Base-by-base conservation (phyloP, 2,888 invertebrate species). In the Heliothis peltigera region DNA sequence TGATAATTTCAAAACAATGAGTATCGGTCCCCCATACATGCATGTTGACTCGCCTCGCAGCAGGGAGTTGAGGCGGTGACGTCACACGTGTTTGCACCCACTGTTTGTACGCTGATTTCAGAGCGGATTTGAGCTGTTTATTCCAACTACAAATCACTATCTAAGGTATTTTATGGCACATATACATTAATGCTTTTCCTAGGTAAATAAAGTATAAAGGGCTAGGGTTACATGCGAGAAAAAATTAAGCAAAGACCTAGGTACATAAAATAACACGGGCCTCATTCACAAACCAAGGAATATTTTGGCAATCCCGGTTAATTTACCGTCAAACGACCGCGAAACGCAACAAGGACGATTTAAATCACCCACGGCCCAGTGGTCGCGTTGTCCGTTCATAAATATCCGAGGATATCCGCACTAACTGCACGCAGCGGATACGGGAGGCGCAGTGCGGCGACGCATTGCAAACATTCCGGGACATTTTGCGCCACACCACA, bases 361-460 rank as follows among this genome's bases (percentile, higher is more conserved):
- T 77, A 82, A 82, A 79, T 80, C 82, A 75, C 66, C 71, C 56
- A 68, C 72, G 63, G 75, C 58, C 70, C 74, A 82, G 66, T 77
- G 84, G 82, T 65, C 59, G 51, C 73, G 64, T 42, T 58, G 64
- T 60, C 69, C 77, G 69, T 48, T 55, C 77, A 80, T 76, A 81
- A 84, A 84, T 83, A 82, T 82, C 75, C 74, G 62, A 63, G 39
- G 56, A 54, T 70, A 68, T 73, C 75, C 73, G 80, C 80, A 75
- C 75, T 75, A 71, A 67, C 76, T 73, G 65, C 64, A 77, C 75
- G 68, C 75, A 77, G 68, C 55, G 72, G 65, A 72, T 57, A 71
- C 69, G 61, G 56, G 49, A 71, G 59, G 72, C 86, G 85, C 89
- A 87, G 74, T 87, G 89, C 83, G 87, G 75, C 83, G 83, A 79